Conservation (phyloP, 2,113 vertebrate species). For the Beaufortia kweichowensis region DNA sequence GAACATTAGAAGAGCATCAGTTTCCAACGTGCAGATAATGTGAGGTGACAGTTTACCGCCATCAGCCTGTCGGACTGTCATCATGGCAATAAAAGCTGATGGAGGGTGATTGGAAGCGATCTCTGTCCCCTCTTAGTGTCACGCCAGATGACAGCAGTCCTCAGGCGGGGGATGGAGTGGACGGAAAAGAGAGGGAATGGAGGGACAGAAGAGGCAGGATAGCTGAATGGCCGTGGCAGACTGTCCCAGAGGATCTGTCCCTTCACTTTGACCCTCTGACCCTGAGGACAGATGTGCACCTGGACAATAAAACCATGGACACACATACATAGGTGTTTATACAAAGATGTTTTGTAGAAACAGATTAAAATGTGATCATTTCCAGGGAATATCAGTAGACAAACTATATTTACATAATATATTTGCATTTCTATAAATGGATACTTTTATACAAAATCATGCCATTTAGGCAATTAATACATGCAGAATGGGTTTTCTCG, state of each 20-base stretch:
- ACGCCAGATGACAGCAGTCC: slow-evolving; percentile 56
- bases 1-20: slow-evolving; percentile 50
- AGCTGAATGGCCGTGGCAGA: slow-evolving; percentile 73
- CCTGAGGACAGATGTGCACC: slow-evolving; percentile 52
- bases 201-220: slow-evolving; percentile 56
- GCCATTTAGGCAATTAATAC: too few species aligned
- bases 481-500: too few species aligned
- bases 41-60: slow-evolving; percentile 68
- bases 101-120: slow-evolving; percentile 65
- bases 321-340: slow-evolving; percentile 36
- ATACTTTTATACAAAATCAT: too few species aligned
- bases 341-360: slow-evolving; percentile 33
- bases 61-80: slow-evolving; percentile 68
- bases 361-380: slow-evolving; percentile 41
- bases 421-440: too few species aligned
- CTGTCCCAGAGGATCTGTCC: slow-evolving; percentile 70
- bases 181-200: slow-evolving; percentile 36
- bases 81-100: slow-evolving; percentile 58
- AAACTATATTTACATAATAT: too few species aligned
- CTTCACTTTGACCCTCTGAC: slow-evolving; percentile 62
- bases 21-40: slow-evolving; percentile 60
- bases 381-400: too few species aligned
- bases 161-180: slow-evolving; percentile 51
- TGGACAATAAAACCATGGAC: slow-evolving; percentile 42
- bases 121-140: slow-evolving; percentile 72